Percentiles rank a stretch among this genome's conserved stretches.
Conservation (phyloP, 1,140 invertebrate genomes). For the Atta cephalotes region DNA sequence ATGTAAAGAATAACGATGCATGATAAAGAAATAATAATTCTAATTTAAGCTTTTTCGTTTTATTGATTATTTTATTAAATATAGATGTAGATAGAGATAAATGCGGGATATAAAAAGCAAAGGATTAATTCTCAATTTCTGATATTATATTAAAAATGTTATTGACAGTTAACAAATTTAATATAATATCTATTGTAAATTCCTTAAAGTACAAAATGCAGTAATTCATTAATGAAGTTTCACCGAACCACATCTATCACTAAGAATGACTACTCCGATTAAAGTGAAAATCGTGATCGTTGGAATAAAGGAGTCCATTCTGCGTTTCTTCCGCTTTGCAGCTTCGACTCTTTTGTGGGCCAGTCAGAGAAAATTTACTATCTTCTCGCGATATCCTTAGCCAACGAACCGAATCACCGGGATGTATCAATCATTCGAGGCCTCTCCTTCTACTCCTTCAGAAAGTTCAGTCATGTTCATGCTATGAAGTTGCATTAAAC, state of each 20-base stretch:
- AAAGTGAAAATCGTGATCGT: conserved; percentile 24
- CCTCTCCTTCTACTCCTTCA: neutral
- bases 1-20: neutral
- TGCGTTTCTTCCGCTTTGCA: conserved; percentile 34
- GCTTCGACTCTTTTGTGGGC: conserved; percentile 26
- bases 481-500: conserved; percentile 43
- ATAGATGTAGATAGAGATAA: neutral
- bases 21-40: conserved; percentile 10
- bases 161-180: neutral
- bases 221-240: conserved; percentile 14
- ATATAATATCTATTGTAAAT: neutral
- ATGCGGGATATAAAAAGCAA: neutral
- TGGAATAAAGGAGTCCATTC: conserved; percentile 23
- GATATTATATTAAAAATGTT: neutral
- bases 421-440: conserved; percentile 68
- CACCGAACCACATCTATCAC: neutral
- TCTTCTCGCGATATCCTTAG: conserved; percentile 41
- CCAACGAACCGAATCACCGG: conserved; percentile 59
- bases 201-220: neutral
- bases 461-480: conserved; percentile 57
- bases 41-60: neutral
- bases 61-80: neutral
- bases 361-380: conserved; percentile 56
- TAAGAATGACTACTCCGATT: neutral
- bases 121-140: neutral